These are phyloP conservation scores for Bombus soroeensis DNA, from an alignment of 1,140 invertebrate species.

Conservation along the genomic window DNA sequence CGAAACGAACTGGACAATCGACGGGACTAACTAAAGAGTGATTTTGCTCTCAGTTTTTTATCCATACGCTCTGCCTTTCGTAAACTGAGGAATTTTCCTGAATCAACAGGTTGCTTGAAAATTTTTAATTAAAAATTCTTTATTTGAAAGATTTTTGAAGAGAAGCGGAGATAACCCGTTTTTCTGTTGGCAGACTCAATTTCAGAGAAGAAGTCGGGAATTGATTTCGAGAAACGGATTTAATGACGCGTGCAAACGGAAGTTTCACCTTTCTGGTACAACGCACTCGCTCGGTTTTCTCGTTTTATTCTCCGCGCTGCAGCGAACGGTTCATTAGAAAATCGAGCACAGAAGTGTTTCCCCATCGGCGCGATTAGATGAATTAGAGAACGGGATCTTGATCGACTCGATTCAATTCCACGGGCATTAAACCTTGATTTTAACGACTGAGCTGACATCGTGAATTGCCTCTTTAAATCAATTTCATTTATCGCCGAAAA, in stretches of 20 bases:
- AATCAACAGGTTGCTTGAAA: not conserved
- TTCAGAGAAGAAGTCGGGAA: not conserved
- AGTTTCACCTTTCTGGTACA: not conserved
- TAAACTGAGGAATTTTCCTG: not conserved
- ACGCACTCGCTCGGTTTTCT: not conserved
- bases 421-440: not conserved
- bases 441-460: not conserved
- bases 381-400: not conserved
- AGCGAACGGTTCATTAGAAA: slow-evolving; percentile 30
- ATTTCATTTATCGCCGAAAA: not conserved
- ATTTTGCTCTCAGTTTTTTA: not conserved
- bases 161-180: not conserved
- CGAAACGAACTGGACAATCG: not conserved
- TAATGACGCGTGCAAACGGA: slow-evolving; percentile 26
- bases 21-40: not conserved
- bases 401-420: slow-evolving; percentile 3
- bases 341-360: slow-evolving; percentile 9
- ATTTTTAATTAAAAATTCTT: not conserved
- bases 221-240: not conserved
- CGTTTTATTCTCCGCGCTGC: not conserved
- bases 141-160: not conserved
- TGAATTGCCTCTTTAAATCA: not conserved
- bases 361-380: not conserved
- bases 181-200: not conserved
- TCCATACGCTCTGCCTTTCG: not conserved